These are phyloP conservation scores for Antechinus stuartii DNA, from an alignment of 2,113 vertebrate species.

Conservation along the genomic window DNA sequence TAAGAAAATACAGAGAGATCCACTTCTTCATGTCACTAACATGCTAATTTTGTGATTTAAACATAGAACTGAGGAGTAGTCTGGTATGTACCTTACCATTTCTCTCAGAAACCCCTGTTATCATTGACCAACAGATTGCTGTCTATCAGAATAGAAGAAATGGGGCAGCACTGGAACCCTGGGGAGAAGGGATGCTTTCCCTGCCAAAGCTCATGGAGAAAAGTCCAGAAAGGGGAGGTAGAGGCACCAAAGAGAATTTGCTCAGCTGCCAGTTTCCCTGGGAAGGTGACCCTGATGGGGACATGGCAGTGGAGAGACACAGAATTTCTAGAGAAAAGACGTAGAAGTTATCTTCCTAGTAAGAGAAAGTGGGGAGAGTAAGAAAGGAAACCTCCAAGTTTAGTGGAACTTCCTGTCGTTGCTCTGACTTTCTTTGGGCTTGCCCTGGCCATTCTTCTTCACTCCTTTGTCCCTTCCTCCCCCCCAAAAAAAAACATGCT, in stretches of 20 bases:
- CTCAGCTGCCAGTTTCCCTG: background rate
- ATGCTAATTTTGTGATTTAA: too few species aligned
- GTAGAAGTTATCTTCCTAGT: background rate
- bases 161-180: too few species aligned
- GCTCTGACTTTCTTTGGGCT: background rate
- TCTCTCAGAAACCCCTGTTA: too few species aligned
- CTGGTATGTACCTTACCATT: too few species aligned
- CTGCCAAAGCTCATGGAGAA: background rate
- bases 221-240: background rate
- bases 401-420: background rate
- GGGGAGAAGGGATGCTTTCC: too few species aligned
- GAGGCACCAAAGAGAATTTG: background rate
- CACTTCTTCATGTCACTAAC: too few species aligned
- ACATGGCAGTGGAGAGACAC: background rate
- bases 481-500: too few species aligned
- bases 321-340: background rate
- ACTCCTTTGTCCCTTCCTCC: background rate
- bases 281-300: background rate
- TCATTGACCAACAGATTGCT: too few species aligned
- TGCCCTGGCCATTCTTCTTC: background rate
- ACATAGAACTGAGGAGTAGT: too few species aligned
- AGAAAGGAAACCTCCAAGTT: background rate
- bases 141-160: too few species aligned
- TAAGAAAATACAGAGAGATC: too few species aligned
- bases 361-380: background rate